A percentile compares a stretch with the other conserved stretches of the same genome.
phyloP scores from a whole-genome alignment of 2,113 vertebrate genomes.

The Corvus cornix region DNA sequence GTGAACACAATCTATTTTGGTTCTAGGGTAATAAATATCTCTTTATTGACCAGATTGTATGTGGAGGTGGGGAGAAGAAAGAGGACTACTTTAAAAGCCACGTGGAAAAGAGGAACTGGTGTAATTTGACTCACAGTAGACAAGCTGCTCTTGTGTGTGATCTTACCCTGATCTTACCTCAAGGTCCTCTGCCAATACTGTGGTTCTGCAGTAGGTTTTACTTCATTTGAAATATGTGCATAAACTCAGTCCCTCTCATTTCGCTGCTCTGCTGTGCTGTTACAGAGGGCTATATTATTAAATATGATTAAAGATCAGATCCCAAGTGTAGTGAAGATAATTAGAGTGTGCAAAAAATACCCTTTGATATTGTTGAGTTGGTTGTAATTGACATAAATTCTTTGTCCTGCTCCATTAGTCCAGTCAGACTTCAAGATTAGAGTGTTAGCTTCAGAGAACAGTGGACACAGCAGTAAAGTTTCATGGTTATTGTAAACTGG shows the following conservation, averaged over 20 bases:
- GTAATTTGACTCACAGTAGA: not conserved
- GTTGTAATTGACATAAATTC: not conserved
- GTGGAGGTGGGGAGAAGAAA: not conserved
- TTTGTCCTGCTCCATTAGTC: not conserved
- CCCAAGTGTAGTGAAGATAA: not conserved
- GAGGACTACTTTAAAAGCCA: not conserved
- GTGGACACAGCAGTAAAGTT: not conserved
- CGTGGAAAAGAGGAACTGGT: not conserved
- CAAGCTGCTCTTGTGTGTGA: not conserved
- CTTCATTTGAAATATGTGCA: not conserved
- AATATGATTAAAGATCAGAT: not conserved
- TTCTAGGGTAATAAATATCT: not conserved
- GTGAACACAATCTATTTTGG: not conserved
- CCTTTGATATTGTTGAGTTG: not conserved
- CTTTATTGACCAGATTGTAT: not conserved
- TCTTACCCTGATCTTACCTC: not conserved
- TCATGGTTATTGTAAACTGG: not conserved
- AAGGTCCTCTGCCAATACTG: not conserved
- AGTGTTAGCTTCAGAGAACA: not conserved
- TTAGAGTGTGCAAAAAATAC: not conserved
- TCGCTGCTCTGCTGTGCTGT: not conserved
- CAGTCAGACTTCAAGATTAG: not conserved
- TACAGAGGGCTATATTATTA: not conserved
- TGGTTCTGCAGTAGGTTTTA: not conserved
- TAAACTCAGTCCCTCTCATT: not conserved